These are phyloP conservation scores for Saccostrea cuccullata DNA, from an alignment of 1,140 invertebrate species.

Conservation along the genomic window DNA sequence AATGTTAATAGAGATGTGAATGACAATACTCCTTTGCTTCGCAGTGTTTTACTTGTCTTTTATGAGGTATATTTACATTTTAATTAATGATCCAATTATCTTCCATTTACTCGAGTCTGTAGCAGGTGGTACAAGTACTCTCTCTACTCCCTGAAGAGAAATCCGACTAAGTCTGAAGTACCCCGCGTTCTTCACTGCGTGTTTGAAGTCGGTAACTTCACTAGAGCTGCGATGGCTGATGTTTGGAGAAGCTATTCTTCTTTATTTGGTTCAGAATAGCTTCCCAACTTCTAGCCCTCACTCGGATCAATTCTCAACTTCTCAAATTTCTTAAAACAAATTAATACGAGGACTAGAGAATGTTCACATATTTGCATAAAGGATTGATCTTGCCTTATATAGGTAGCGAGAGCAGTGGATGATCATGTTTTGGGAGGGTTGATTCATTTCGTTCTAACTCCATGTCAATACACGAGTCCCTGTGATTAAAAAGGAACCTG, in stretches of 20 bases:
- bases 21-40: neutral
- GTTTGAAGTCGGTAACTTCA: constrained; percentile 8
- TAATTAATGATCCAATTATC: neutral
- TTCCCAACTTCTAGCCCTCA: constrained; percentile 1
- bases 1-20: neutral
- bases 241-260: constrained; percentile 2
- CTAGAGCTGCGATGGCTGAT: neutral
- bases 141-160: neutral
- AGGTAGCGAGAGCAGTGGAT: neutral
- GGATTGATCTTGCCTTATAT: constrained; percentile 3
- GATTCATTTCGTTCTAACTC: constrained; percentile 9
- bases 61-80: neutral
- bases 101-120: neutral
- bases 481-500: constrained; percentile 27
- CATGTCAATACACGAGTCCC: constrained; percentile 18
- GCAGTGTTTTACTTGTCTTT: neutral
- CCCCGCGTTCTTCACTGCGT: neutral
- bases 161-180: neutral
- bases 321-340: constrained; percentile 38
- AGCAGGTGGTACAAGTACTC: constrained; percentile 1
- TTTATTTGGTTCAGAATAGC: constrained; percentile 17
- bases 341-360: constrained; percentile 21
- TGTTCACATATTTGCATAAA: constrained; percentile 33
- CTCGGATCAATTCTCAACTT: constrained; percentile 12
- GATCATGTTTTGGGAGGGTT: neutral